Evolutionary conservation across 2,113 vertebrate genomes (phyloP), one percentile per base, ranked within the genome.

Genomic region (Tachysurus fulvidraco): DNA sequence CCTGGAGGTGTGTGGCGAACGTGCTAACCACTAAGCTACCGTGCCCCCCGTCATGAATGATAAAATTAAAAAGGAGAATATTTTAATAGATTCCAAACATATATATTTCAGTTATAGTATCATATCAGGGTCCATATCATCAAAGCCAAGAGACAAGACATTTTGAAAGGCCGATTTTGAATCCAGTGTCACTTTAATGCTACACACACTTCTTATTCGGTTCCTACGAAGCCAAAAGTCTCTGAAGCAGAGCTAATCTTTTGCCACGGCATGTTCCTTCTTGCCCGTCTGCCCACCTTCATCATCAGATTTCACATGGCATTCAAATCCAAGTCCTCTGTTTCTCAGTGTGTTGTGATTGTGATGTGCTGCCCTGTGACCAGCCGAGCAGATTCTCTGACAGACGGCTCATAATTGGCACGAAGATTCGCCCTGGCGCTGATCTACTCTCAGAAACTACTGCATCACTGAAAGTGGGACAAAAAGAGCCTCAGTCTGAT

Each of bases 161-260:
- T 21, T 71, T 30, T 36, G 23, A 65, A 65, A 28, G 25, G 5
- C n/a, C 62, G 11, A 1, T 36, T 69, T 44, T 73, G 44, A 76
- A n/a, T 76, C 23, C 41, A 2, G 36, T 46, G 69, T 8, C 69
- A 23, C 69, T 46, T 85, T 74, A 81, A 19, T 25, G 59, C 85
- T 60, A 76, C 16, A 16, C 57, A 36, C 41, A 12, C 80, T 65
- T 19, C 13, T 54, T 41, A 79, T 52, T 60, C 9, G 25, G 7
- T 41, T 46, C 65, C 65, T 84, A 62, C 74, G 74, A 84, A 76
- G 81, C 73, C 28, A n/a, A 57, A 86, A 86, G 79, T 44, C 73
- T 86, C 30, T 62, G 41, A 55, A 78, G 83, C 54, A 57, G 59
- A 73, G 83, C 77, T 62, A 64, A 83, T 83, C 5, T 85, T 69